Conservation (phyloP, 2,113 vertebrate genomes). For the Planiliza haematocheilus region DNA sequence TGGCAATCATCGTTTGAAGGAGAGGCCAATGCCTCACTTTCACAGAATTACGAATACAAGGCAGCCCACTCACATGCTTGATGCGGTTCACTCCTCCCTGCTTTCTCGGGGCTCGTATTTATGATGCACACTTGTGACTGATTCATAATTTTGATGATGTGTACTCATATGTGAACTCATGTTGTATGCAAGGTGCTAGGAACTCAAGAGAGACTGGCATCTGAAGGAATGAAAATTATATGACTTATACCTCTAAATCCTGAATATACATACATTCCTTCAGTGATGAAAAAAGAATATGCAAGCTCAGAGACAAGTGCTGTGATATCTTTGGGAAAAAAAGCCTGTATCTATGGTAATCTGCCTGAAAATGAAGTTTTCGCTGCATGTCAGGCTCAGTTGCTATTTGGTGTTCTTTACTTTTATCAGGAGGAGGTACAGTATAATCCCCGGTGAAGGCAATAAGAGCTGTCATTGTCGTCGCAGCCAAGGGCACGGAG, state of each 20-base stretch:
- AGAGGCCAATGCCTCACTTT: slow-evolving; percentile 82
- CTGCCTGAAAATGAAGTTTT: slow-evolving; percentile 46
- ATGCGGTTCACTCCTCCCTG: slow-evolving; percentile 45
- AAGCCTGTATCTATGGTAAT: slow-evolving; percentile 38
- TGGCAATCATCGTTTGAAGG: slow-evolving; percentile 82
- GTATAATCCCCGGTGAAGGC: slow-evolving; percentile 59
- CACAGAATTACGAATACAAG: slow-evolving; percentile 64
- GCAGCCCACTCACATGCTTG: slow-evolving; percentile 47
- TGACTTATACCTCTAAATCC: slow-evolving; percentile 6
- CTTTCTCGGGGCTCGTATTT: slow-evolving; percentile 3
- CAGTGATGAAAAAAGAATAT: slow-evolving; percentile 24
- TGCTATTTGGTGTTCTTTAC: slow-evolving; percentile 56
- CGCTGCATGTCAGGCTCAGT: slow-evolving; percentile 27
- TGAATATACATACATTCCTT: slow-evolving; percentile 12
- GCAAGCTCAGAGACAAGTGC: not conserved
- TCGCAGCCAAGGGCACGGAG: slow-evolving; percentile 62
- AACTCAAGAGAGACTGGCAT: slow-evolving; percentile 22
- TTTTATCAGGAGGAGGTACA: slow-evolving; percentile 58
- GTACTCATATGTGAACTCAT: slow-evolving; percentile 42
- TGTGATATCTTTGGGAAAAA: slow-evolving; percentile 11
- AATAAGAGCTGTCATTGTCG: slow-evolving; percentile 67
- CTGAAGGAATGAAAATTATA: slow-evolving; percentile 9
- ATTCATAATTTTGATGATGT: slow-evolving; percentile 55
- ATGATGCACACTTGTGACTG: slow-evolving; percentile 37
- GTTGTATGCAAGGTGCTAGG: slow-evolving; percentile 12